Conservation (phyloP, 1,140 invertebrate genomes). For the Pentalonia nigronervosa region DNA sequence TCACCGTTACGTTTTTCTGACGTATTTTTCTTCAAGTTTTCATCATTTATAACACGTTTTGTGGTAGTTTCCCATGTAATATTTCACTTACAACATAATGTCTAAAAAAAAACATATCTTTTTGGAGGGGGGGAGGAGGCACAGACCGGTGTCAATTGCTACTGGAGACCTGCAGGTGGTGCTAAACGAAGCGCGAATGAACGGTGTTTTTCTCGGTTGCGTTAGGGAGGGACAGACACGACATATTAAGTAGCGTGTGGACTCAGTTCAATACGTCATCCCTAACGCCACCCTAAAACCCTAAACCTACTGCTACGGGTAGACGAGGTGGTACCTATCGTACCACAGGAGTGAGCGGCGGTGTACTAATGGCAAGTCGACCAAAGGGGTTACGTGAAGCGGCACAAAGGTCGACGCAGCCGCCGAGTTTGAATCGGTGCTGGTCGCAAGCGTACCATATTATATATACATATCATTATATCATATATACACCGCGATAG, state of each 20-base stretch:
- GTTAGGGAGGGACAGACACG: too few species aligned
- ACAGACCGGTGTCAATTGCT: neutral
- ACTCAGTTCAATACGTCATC: too few species aligned
- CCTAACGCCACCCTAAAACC: too few species aligned
- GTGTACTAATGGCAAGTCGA: neutral
- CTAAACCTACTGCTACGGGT: neutral
- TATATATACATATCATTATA: neutral
- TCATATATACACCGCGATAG: neutral
- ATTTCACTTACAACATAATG: neutral
- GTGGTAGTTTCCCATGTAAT: neutral
- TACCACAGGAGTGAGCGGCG: neutral
- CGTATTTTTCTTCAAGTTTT: neutral
- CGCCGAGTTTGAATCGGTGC: neutral
- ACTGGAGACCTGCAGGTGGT: neutral
- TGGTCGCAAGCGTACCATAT: neutral
- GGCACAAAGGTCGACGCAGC: neutral
- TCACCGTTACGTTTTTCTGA: neutral
- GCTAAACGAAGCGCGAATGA: too few species aligned
- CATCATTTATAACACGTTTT: neutral
- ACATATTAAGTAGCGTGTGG: too few species aligned
- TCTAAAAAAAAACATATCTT: neutral
- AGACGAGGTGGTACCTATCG: too few species aligned
- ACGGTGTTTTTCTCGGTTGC: too few species aligned
- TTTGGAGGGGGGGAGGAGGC: neutral
- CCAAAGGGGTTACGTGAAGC: neutral